A percentile compares a stretch with the other conserved stretches of the same genome.
Conservation (phyloP, 2,113 vertebrate species). For the Glaucomys volans region DNA sequence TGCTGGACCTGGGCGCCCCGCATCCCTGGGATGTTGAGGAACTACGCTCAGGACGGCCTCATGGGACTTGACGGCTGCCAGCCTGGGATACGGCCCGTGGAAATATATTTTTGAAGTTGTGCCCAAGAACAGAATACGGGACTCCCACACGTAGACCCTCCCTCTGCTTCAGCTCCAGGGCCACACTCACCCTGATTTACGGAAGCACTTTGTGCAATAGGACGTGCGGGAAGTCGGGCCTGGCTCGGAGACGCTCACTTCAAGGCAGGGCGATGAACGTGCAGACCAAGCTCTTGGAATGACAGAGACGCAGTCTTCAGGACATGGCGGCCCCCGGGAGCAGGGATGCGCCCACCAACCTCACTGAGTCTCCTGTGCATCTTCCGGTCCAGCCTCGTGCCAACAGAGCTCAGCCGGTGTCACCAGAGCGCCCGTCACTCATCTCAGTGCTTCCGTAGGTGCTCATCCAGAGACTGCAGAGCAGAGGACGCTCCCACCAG, state of each 20-base stretch:
- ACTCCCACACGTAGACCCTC: background rate
- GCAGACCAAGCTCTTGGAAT: constrained; percentile 70
- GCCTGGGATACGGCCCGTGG: background rate
- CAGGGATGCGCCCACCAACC: background rate
- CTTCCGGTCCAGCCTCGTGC: no score
- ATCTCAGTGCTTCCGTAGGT: no score
- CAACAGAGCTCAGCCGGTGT: no score
- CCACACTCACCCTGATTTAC: constrained; percentile 22
- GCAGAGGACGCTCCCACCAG: no score
- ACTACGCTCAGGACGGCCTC: accelerated
- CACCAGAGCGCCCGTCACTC: no score
- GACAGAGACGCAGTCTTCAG: constrained; percentile 55
- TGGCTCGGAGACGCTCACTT: constrained; percentile 62
- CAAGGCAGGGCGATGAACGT: constrained; percentile 76
- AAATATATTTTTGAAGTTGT: background rate
- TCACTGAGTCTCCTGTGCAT: no score
- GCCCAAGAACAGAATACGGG: constrained; percentile 15
- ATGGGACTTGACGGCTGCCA: background rate
- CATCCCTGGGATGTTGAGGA: background rate
- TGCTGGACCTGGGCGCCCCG: accelerated
- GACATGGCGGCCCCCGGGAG: background rate
- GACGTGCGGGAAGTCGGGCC: constrained; percentile 48
- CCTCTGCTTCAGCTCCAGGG: background rate
- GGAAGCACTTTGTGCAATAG: constrained; percentile 61
- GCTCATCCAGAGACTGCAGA: no score